These are phyloP conservation scores for Cataglyphis altisquamis DNA, from an alignment of 2,888 invertebrate genomes.

Conservation along the genomic window DNA sequence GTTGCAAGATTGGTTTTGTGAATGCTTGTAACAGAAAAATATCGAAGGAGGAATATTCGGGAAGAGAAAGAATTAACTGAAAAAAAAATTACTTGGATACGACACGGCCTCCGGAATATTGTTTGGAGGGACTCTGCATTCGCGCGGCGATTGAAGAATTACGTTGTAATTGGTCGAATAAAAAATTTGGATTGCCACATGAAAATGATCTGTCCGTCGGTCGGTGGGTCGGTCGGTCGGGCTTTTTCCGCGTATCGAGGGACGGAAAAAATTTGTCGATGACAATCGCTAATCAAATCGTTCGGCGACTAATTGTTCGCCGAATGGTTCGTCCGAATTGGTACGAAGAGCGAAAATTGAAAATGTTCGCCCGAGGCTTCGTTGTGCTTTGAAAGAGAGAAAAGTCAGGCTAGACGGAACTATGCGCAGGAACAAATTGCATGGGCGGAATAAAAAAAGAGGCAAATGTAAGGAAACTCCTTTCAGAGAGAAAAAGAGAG, in stretches of 20 bases:
- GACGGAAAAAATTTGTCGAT: constrained; percentile 74
- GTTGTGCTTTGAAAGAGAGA: constrained; percentile 70
- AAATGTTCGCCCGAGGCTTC: constrained; percentile 76
- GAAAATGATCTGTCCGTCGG: constrained; percentile 65
- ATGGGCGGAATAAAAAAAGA: constrained; percentile 4
- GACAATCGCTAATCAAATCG: constrained; percentile 85
- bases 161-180: constrained; percentile 53
- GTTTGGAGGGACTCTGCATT: constrained; percentile 52
- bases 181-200: constrained; percentile 64
- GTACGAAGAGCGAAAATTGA: constrained; percentile 77
- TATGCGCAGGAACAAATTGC: constrained; percentile 66
- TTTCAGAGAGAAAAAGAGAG: constrained; percentile 13
- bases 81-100: constrained; percentile 55
- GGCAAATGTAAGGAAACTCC: constrained; percentile 13
- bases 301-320: constrained; percentile 82
- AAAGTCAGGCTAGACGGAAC: constrained; percentile 68
- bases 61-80: constrained; percentile 54
- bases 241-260: constrained; percentile 61
- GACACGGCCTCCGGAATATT: constrained; percentile 53
- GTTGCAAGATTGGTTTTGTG: constrained; percentile 56
- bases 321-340: constrained; percentile 80
- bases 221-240: constrained; percentile 11
- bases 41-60: constrained; percentile 52
- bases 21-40: constrained; percentile 52
- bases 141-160: constrained; percentile 54